phyloP scores from a whole-genome alignment of 2,888 invertebrate species.

The Aspidapion aeneum region DNA sequence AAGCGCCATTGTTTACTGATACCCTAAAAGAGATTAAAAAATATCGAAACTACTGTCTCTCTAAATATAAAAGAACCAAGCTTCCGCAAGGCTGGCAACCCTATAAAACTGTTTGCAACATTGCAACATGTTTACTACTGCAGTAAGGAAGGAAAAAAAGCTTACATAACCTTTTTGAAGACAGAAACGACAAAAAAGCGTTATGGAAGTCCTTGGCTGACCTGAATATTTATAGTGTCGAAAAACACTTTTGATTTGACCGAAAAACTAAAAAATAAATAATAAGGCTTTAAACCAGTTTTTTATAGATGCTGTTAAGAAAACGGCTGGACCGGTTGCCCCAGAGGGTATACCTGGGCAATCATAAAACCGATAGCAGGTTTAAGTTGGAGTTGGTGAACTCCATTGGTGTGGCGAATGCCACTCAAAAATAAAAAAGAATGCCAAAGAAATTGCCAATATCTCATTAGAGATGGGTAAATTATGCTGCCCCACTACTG shows the following conservation, averaged over 20 bases:
- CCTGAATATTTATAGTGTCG: neutral
- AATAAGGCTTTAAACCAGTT: neutral
- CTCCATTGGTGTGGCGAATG: neutral
- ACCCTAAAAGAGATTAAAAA: neutral
- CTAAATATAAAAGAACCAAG: neutral
- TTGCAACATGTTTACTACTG: neutral
- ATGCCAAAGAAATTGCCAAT: neutral
- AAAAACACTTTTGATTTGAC: neutral
- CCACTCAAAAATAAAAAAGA: neutral
- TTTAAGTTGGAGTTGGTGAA: no score
- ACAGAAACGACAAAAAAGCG: neutral
- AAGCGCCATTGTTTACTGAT: neutral
- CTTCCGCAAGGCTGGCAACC: neutral
- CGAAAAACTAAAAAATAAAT: neutral
- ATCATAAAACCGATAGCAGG: neutral
- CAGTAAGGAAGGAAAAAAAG: neutral
- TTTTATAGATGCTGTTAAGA: neutral
- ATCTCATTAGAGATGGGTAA: neutral
- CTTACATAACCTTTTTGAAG: neutral
- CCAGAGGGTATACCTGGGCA: neutral
- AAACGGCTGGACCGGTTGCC: neutral
- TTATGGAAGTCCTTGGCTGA: neutral
- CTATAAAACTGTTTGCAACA: neutral
- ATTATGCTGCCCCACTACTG: neutral
- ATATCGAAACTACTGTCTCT: neutral